Percentiles rank a stretch among this genome's conserved stretches.
Evolutionary conservation across 2,888 invertebrate species (phyloP).

Genomic region (Neoascia interrupta): DNA sequence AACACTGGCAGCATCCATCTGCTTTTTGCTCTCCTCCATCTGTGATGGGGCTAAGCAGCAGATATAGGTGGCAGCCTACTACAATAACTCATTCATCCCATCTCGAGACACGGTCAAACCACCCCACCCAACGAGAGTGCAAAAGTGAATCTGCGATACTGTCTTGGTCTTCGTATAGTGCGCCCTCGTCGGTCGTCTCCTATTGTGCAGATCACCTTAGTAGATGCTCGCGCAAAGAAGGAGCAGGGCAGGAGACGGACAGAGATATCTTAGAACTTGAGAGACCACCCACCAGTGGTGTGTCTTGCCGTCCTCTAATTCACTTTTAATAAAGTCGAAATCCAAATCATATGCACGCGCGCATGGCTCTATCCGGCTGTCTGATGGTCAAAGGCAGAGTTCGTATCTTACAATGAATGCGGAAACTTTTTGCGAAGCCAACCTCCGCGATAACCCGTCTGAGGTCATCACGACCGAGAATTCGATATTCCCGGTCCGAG

Average conservation of each 20-base stretch:
- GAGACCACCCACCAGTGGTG: conserved; percentile 62
- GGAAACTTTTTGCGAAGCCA: conserved; percentile 35
- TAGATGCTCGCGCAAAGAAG: conserved; percentile 48
- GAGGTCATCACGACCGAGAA: conserved; percentile 62
- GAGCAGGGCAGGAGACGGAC: too few relatives aligned
- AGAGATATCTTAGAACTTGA: conserved; percentile 61
- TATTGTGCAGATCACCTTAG: conserved; percentile 66
- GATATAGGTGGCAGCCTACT: conserved; percentile 57
- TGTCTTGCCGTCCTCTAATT: conserved; percentile 61
- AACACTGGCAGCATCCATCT: conserved; percentile 62
- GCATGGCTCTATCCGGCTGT: conserved; percentile 55
- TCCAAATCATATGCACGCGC: conserved; percentile 64
- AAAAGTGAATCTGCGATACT: conserved; percentile 33
- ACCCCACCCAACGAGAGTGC: conserved; percentile 46
- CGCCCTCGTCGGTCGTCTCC: too few relatives aligned
- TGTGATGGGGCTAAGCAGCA: conserved; percentile 35
- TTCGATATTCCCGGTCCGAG: conserved; percentile 9
- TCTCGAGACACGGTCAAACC: conserved; percentile 38
- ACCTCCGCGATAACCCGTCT: conserved; percentile 41
- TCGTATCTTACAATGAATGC: conserved; percentile 37
- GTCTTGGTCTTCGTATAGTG: too few relatives aligned
- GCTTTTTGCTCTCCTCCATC: conserved; percentile 45
- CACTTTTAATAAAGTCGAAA: conserved; percentile 66
- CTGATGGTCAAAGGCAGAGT: conserved; percentile 50
- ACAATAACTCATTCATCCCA: conserved; percentile 60